Base-by-base conservation (phyloP, 2,888 invertebrate species). In the Unio delphinus region DNA sequence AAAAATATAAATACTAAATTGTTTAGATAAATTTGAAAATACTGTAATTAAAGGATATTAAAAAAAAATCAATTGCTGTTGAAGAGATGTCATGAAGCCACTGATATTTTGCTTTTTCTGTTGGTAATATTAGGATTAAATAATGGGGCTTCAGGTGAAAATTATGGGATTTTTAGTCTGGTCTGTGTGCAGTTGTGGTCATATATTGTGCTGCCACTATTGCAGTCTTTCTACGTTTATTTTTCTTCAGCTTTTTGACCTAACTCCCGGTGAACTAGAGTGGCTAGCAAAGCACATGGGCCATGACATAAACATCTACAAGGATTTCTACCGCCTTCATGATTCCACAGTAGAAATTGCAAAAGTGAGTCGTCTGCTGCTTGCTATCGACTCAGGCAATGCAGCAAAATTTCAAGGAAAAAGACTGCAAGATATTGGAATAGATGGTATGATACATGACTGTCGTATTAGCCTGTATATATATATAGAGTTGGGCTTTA, bases 281-380 rank as follows among this genome's bases (percentile, higher is more conserved):
- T 68, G 62, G 68, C 30, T 68, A 34, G 55, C 68, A 34, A 67
- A 61, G 18, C 67, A 67, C 28, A 61, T 67, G 61, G 67, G 62
- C 11, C 67, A 67, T 34, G 17, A 15, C 57, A 30, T 68, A 23
- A 63, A 56, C 23, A 63, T 68, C n/a, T 64, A 68, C 54, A 63
- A 55, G 30, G 30, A 63, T n/a, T 62, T 57, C 26, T 68, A 68
- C 55, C 20, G 68, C n/a, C 64, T 63, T 8, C 58, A 68, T 45
- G 68, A 68, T 45, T 63, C 62, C 8, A 54, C 60, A 8, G 23
- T 68, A 7, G 68, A 68, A 54, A 28, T 68, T 8, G 68, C 63
- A 45, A 64, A 68, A 57, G 68, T 68, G 15, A 60, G 60, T n/a
- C 28, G 59, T 63, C 23, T 68, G 11, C 30, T 68, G 30, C 55